A percentile compares a stretch with the other conserved stretches of the same genome.
Evolutionary conservation across 2,797 vertebrate genomes (phyloP).

Genomic region (Myotis findleyi): DNA sequence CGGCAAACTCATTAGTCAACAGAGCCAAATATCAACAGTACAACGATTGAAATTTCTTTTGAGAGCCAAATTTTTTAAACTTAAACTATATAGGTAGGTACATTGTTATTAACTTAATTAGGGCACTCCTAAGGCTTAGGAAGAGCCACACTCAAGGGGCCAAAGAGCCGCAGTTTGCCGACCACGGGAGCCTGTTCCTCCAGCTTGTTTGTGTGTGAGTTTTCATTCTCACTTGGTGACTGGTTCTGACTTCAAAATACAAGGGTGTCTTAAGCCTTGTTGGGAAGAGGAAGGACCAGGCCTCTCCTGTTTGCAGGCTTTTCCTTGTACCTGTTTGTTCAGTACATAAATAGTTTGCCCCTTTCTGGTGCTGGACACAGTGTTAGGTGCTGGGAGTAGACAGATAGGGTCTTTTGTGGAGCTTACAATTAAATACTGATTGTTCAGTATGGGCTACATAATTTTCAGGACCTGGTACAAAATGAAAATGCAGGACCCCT

Average conservation of each 20-base stretch:
- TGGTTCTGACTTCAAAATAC: background rate
- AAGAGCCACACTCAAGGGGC: no score
- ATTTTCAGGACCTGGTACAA: background rate
- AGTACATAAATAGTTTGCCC: background rate
- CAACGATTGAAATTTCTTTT: no score
- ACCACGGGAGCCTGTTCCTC: background rate
- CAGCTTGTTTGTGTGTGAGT: background rate
- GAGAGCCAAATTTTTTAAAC: no score
- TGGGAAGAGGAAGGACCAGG: background rate
- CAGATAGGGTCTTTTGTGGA: background rate
- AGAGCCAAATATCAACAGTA: no score
- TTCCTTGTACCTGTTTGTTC: background rate
- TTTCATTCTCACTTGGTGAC: conserved; percentile 24
- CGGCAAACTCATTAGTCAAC: no score
- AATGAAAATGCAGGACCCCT: background rate
- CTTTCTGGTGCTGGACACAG: background rate
- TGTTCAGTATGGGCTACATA: background rate
- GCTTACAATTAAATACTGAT: background rate
- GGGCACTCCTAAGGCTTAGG: no score
- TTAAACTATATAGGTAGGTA: no score
- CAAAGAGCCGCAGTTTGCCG: no score
- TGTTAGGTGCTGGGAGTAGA: background rate
- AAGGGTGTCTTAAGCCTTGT: background rate
- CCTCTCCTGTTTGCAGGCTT: background rate
- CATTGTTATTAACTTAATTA: no score